Conservation (phyloP, 2,888 invertebrate genomes). For the Nysson spinosus region DNA sequence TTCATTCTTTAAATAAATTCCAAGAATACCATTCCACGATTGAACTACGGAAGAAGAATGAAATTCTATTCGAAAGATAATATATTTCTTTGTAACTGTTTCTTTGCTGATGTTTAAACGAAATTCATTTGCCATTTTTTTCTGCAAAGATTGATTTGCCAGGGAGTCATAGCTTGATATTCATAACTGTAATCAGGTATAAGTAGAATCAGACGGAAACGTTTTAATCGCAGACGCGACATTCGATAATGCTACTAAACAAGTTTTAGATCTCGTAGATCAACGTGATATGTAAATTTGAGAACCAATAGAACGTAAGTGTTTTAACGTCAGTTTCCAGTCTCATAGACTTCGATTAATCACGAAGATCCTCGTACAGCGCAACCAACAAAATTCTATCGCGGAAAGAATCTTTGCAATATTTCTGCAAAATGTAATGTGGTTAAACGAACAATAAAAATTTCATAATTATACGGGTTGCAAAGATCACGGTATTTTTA, state of each 20-base stretch:
- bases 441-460: constrained; percentile 14
- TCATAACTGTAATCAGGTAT: no score
- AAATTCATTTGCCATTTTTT: no score
- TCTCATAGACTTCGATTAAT: not conserved
- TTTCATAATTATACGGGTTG: constrained; percentile 2
- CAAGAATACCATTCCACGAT: no score
- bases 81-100: not conserved
- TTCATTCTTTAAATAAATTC: no score
- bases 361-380: not conserved
- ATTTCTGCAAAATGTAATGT: constrained; percentile 9
- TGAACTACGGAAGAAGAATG: not conserved
- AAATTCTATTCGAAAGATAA: not conserved
- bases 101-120: not conserved
- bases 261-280: constrained; percentile 67
- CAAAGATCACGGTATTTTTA: not conserved
- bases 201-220: not conserved
- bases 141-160: not conserved
- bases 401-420: not conserved
- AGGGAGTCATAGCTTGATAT: not conserved
- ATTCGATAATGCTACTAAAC: constrained; percentile 20
- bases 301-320: constrained; percentile 49
- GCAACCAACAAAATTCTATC: not conserved
- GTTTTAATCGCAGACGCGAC: not conserved
- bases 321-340: not conserved
- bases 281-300: constrained; percentile 71